phyloP scores from a whole-genome alignment of 2,888 invertebrate species.

The Hypolimnas misippus region DNA sequence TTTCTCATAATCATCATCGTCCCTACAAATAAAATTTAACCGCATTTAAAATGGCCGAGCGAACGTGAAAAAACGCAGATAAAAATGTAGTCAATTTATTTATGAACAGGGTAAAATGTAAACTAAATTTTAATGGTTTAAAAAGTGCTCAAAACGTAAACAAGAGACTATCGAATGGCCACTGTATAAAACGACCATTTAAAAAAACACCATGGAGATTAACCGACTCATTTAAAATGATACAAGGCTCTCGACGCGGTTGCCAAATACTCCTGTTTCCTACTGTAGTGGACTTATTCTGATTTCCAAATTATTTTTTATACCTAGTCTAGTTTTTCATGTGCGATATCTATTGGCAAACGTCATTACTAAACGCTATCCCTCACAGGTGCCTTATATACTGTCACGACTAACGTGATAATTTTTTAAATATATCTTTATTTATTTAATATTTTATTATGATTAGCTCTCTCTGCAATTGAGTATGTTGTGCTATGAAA shows the following conservation, averaged over 20 bases:
- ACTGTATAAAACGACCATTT: slow-evolving; percentile 45
- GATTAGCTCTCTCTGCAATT: no score
- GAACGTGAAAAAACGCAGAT: not conserved
- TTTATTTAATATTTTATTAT: no score
- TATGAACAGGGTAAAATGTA: not conserved
- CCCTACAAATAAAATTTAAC: not conserved
- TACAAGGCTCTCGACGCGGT: slow-evolving; percentile 68
- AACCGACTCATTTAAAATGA: slow-evolving; percentile 78
- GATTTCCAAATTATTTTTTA: slow-evolving; percentile 9
- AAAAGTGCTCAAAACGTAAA: slow-evolving; percentile 31
- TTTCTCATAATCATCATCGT: no score
- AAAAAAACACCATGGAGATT: slow-evolving; percentile 65
- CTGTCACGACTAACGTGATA: no score
- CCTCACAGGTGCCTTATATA: no score
- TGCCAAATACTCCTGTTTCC: slow-evolving; percentile 72
- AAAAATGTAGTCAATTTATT: not conserved
- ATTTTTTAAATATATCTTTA: no score
- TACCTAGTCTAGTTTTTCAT: no score
- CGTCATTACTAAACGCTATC: no score
- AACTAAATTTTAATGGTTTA: slow-evolving; percentile 22
- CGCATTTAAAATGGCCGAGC: not conserved
- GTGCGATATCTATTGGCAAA: no score
- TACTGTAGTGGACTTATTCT: slow-evolving; percentile 50
- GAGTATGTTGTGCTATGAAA: no score
- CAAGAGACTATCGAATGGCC: slow-evolving; percentile 34